Evolutionary conservation across 2,888 invertebrate genomes (phyloP), one percentile per base, ranked within the genome.

Genomic region (Drosophila borborema): DNA sequence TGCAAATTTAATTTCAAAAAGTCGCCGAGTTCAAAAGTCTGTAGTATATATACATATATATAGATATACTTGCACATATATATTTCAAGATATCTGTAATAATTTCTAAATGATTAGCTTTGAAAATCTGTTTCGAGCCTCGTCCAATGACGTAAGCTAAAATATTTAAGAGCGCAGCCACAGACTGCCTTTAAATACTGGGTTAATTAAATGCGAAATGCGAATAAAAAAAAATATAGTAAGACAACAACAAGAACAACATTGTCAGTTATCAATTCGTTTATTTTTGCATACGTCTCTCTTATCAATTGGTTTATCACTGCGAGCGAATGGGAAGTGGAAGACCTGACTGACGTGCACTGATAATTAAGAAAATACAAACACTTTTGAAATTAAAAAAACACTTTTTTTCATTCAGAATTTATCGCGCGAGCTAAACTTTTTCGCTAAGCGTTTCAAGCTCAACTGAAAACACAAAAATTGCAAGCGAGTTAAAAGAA

Each of bases 401-500:
- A 38, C 41, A 34, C 1, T 48, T 10, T 14, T 41, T 48, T 5
- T 18, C 36, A 18, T 18, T 48, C 46, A 28, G 10, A 40, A 45
- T 69, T 69, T 59, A 51, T 62, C 67, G 74, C 71, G 62, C 71
- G 49, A 28, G 40, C 58, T 56, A 74, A 79, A 81, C 86, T 80
- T 74, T 77, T 72, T 77, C 68, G 82, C 72, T 69, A 64, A 73
- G 72, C 80, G 80, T 70, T 76, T 81, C 72, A 82, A 82, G 76
- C 85, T 85, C 82, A 79, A 88, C 80, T 84, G 70, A 81, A 76
- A 76, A 48, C 60, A 55, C 72, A 68, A 53, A 75, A 69, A 53
- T 58, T 18, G 56, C 31, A 18, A 55, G 45, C 68, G 78, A 66
- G 59, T 59, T 60, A 34, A 61, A n/a, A n/a, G n/a, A 20, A 20